Evolutionary conservation across 92 coral and sea anemone genomes (phyloP).

Genomic region (Isaurus tuberculatus): DNA sequence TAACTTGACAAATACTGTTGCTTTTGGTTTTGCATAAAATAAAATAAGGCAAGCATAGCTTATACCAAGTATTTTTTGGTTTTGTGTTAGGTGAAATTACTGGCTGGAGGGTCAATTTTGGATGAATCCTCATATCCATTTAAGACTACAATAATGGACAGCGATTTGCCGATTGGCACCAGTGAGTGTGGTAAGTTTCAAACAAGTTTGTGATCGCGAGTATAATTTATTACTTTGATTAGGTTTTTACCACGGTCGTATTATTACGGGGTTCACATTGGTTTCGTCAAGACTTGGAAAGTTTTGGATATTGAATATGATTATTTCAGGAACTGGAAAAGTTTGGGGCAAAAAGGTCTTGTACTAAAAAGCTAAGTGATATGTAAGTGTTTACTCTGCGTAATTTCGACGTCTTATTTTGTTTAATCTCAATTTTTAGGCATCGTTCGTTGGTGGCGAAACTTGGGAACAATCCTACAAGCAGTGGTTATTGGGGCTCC

Average conservation of each 20-base stretch:
- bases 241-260: neutral
- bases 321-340: too few species aligned
- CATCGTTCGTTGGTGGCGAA: conserved; percentile 54
- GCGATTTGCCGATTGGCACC: conserved; percentile 62
- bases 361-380: too few species aligned
- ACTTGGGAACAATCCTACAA: neutral
- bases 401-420: neutral
- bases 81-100: conserved; percentile 52
- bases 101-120: conserved; percentile 38
- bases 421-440: conserved; percentile 29
- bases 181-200: conserved; percentile 57
- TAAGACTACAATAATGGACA: conserved; percentile 40
- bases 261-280: too few species aligned
- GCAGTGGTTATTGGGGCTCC: conserved; percentile 45
- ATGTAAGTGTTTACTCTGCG: too few species aligned
- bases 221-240: neutral
- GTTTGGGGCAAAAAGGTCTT: too few species aligned
- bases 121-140: conserved; percentile 47
- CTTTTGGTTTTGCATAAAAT: too few species aligned
- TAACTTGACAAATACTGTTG: too few species aligned
- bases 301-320: too few species aligned
- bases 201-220: neutral
- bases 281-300: too few species aligned
- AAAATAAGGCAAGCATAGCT: too few species aligned
- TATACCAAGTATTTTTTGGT: neutral